Base-by-base conservation (phyloP, 2,888 invertebrate genomes). In the Ditula angustiorana region DNA sequence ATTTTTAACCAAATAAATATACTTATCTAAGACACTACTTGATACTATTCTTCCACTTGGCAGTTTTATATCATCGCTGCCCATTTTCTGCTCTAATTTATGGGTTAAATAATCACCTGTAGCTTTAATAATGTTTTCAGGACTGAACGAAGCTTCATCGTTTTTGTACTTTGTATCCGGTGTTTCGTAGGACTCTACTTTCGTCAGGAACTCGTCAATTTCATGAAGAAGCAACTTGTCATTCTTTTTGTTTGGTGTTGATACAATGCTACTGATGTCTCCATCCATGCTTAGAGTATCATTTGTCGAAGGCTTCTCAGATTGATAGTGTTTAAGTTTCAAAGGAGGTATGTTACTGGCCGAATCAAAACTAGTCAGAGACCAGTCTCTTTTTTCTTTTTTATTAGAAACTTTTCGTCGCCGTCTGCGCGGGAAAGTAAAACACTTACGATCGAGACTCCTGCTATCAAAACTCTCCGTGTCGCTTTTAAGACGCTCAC, bases 121-220 rank as follows among this genome's bases (percentile, higher is more conserved):
- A 5, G 90, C 90, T 78, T 85, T 87, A 10, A 92, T 89, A 3
- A 92, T 83, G 80, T 88, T 86, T 63, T 89, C 88, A 26, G 89
- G 70, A 62, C 78, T 83, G 1, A 82, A 52, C 13, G 70, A 58
- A 13, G 68, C 21, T 16, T 83, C 77, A 55, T 74, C 72, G 26
- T 78, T 77, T 23, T 83, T 86, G 49, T 74, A 82, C 69, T 85
- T 86, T 8, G 77, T 72, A 2, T 90, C 88, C 0, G 92, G 90
- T 58, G 81, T 84, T 67, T 92, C 90, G 66, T 91, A 92, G 2
- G 83, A 79, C 55, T 93, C 92, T 1, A 92, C 90, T 83, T 87
- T 92, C 30, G 83, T 90, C 10, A 93, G 74, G 69, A 92, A 93
- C 61, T 92, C 90, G 68, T 93, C 93, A 67, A 93, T 93, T 86